Conservation (phyloP, 2,113 vertebrate species). For the Clarias macrocephalus region DNA sequence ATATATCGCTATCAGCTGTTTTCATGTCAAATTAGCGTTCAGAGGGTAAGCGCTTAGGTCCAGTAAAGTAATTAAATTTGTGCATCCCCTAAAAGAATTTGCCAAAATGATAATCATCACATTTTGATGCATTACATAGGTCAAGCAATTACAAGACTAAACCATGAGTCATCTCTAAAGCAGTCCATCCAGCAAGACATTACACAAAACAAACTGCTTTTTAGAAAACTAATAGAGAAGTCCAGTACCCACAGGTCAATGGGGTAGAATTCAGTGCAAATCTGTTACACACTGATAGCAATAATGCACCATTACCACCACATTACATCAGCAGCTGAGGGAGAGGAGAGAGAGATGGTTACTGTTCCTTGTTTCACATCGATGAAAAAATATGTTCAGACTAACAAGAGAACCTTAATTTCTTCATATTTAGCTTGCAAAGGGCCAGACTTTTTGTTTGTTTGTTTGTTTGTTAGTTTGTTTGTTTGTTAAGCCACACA, state of each 20-base stretch:
- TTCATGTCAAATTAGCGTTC: neutral
- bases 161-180: neutral
- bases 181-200: neutral
- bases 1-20: neutral
- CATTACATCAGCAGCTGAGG: conserved; percentile 26
- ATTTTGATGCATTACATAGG: neutral
- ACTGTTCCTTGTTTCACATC: neutral
- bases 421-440: too few species aligned
- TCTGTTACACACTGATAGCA: conserved; percentile 16
- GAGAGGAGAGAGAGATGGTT: neutral
- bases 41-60: neutral
- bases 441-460: too few species aligned
- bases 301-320: neutral
- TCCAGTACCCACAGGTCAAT: neutral
- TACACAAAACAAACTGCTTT: neutral
- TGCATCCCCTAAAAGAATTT: neutral
- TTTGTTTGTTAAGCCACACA: too few species aligned
- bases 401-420: neutral
- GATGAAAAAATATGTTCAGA: neutral
- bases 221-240: neutral
- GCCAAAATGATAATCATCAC: neutral
- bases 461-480: too few species aligned
- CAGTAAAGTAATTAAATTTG: neutral
- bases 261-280: neutral
- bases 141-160: neutral